These are phyloP conservation scores for Carapus acus DNA, from an alignment of 2,797 vertebrate genomes.

Conservation along the genomic window DNA sequence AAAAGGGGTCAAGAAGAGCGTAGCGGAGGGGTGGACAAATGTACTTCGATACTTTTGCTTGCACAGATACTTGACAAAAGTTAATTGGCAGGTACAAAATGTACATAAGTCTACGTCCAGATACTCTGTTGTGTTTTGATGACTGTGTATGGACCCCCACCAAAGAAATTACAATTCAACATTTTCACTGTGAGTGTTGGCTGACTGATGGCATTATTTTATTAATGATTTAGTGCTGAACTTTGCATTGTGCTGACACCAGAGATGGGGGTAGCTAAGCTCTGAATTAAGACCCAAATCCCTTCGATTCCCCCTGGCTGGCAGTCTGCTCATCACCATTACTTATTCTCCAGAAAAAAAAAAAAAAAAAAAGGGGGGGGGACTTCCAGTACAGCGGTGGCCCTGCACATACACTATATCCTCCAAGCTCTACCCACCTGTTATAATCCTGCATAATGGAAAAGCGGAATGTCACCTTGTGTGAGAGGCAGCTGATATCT, in stretches of 20 bases:
- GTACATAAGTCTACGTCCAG: too few relatives aligned
- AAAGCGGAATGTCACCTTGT: slow-evolving; percentile 82
- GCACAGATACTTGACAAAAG: too few relatives aligned
- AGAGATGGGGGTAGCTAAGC: slow-evolving; percentile 72
- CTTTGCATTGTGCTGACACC: slow-evolving; percentile 80
- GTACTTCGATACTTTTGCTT: too few relatives aligned
- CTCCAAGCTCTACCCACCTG: slow-evolving; percentile 71
- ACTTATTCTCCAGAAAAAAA: slow-evolving; percentile 73
- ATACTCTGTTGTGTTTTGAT: slow-evolving; percentile 10
- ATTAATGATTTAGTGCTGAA: slow-evolving; percentile 76
- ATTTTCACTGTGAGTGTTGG: slow-evolving; percentile 54
- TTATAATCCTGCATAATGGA: slow-evolving; percentile 79
- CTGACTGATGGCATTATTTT: slow-evolving; percentile 74
- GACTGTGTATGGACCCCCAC: slow-evolving; percentile 53
- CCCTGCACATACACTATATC: slow-evolving; percentile 58
- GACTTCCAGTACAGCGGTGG: slow-evolving; percentile 58
- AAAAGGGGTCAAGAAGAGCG: too few relatives aligned
- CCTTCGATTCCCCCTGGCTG: slow-evolving; percentile 72
- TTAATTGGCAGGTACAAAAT: too few relatives aligned
- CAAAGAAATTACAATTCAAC: slow-evolving; percentile 59
- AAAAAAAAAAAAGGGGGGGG: too few relatives aligned
- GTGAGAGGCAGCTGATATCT: slow-evolving; percentile 77
- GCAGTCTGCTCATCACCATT: slow-evolving; percentile 72
- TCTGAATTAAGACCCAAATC: slow-evolving; percentile 77
- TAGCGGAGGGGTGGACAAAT: too few relatives aligned